These are phyloP conservation scores for Sylvilagus bachmani DNA, from an alignment of 2,113 vertebrate genomes.

Conservation along the genomic window DNA sequence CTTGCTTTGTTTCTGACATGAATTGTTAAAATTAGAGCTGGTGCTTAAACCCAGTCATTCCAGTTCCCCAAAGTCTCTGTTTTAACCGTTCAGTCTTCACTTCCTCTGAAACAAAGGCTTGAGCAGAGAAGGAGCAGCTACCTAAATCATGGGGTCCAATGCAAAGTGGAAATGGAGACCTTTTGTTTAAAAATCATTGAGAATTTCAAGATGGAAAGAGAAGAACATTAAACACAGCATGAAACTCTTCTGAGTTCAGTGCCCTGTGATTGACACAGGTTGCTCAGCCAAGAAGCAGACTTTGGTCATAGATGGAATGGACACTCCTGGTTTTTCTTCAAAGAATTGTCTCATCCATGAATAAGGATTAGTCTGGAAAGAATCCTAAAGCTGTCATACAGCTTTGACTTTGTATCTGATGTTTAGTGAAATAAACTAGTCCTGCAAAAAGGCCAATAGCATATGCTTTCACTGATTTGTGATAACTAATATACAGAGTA, in stretches of 20 bases:
- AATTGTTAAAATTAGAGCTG: background rate
- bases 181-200: background rate
- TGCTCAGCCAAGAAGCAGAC: rapidly evolving
- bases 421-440: background rate
- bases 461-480: too few species aligned
- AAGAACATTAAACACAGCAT: background rate
- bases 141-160: background rate
- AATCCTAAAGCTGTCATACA: background rate
- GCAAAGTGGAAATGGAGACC: background rate
- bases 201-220: background rate
- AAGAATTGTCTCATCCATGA: background rate
- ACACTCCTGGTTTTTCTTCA: background rate
- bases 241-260: background rate
- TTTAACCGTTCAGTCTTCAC: background rate
- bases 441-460: too few species aligned
- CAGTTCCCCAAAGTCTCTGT: background rate
- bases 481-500: too few species aligned
- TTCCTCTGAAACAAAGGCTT: background rate
- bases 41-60: background rate
- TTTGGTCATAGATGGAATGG: background rate
- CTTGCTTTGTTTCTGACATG: too few species aligned
- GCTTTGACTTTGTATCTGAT: background rate
- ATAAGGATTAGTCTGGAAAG: background rate
- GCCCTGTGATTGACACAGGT: rapidly evolving
- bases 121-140: background rate